A percentile compares a stretch with the other conserved stretches of the same genome.
These are phyloP conservation scores for Drosophila lini DNA, from an alignment of 1,140 invertebrate genomes.

Conservation along the genomic window DNA sequence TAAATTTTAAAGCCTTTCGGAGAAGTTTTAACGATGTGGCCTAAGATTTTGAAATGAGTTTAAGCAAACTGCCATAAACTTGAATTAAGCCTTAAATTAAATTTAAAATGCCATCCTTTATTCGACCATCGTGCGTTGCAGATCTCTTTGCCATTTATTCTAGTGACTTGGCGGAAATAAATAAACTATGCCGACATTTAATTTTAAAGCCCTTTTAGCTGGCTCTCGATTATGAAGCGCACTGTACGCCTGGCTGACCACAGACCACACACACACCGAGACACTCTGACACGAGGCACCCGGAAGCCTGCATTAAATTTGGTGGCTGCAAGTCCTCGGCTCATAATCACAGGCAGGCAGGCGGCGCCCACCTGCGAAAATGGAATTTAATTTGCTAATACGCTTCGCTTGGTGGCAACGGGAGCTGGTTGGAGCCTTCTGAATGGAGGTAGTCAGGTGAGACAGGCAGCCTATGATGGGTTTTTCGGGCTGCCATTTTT, in stretches of 20 bases:
- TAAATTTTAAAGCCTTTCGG: background rate
- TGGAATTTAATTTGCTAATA: conserved; percentile 76
- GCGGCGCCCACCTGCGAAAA: conserved; percentile 52
- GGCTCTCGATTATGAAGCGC: conserved; percentile 16
- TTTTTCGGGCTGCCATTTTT: conserved; percentile 43
- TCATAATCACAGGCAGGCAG: conserved; percentile 55
- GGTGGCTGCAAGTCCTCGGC: conserved; percentile 47
- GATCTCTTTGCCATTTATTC: conserved; percentile 32
- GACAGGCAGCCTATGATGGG: conserved; percentile 45
- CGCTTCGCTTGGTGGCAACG: conserved; percentile 27
- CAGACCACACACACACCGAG: conserved; percentile 10
- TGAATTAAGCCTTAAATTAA: background rate
- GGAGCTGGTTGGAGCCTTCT: background rate
- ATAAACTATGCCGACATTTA: conserved; percentile 21
- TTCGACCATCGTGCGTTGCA: background rate
- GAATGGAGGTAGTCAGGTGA: conserved; percentile 32
- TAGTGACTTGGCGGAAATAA: conserved; percentile 42
- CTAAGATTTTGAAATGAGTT: background rate
- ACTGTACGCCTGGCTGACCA: conserved; percentile 42
- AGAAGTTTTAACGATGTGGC: conserved; percentile 2
- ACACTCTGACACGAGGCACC: background rate
- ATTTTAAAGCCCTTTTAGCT: conserved; percentile 23
- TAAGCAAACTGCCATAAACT: background rate
- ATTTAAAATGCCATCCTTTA: conserved; percentile 1
- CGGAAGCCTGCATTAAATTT: conserved; percentile 50